Percentiles rank a stretch among this genome's conserved stretches.
Evolutionary conservation across 2,797 vertebrate genomes (phyloP).

Genomic region (Paedocypris micromegethes): DNA sequence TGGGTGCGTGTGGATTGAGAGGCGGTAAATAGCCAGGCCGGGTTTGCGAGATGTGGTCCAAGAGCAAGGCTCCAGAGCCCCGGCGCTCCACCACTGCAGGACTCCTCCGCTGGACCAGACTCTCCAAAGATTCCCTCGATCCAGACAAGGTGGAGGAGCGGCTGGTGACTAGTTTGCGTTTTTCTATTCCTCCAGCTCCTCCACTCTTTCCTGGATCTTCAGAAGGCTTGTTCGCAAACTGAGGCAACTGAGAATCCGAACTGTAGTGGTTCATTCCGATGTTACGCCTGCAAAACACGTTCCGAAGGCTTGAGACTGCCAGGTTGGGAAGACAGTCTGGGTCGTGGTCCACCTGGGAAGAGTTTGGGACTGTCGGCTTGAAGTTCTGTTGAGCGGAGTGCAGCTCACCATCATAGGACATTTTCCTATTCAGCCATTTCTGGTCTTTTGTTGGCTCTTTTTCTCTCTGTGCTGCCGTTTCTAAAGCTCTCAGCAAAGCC

Average conservation of each 20-base stretch:
- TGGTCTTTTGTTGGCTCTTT: conserved; percentile 36
- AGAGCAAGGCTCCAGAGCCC: conserved; percentile 68
- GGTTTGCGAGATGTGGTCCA: conserved; percentile 70
- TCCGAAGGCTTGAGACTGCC: conserved; percentile 74
- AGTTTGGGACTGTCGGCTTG: conserved; percentile 49
- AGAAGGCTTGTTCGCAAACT: conserved; percentile 51
- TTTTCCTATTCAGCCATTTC: conserved; percentile 68
- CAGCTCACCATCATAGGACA: conserved; percentile 76
- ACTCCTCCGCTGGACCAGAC: conserved; percentile 58
- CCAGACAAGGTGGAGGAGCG: conserved; percentile 64
- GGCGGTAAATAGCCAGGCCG: conserved; percentile 82
- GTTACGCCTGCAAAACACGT: conserved; percentile 71
- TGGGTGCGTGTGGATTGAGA: conserved; percentile 70
- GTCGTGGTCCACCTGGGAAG: conserved; percentile 57
- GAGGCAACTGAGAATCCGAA: conserved; percentile 78
- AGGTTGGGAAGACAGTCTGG: conserved; percentile 64
- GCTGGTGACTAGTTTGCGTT: conserved; percentile 67
- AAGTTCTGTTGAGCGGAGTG: conserved; percentile 65
- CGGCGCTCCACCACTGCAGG: conserved; percentile 65
- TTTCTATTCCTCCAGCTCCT: conserved; percentile 52
- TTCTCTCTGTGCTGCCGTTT: conserved; percentile 55
- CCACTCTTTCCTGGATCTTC: conserved; percentile 48
- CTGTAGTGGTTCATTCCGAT: conserved; percentile 79
- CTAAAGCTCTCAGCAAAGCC: conserved; percentile 64
- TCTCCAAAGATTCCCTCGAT: conserved; percentile 73